phyloP scores from a whole-genome alignment of 2,888 invertebrate genomes.

The Emmelina monodactyla region DNA sequence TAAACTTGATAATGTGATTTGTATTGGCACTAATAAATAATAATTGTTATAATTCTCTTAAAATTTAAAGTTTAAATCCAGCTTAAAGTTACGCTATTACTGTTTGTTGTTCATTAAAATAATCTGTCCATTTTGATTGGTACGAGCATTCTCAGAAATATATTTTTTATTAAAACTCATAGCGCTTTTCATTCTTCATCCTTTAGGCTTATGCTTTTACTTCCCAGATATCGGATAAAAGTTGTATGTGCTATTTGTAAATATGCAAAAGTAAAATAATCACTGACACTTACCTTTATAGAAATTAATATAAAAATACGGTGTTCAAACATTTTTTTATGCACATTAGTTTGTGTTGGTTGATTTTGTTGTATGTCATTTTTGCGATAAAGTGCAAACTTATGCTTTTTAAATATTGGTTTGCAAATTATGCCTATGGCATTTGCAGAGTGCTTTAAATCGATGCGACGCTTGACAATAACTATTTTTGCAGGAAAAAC shows the following conservation, averaged over 20 bases:
- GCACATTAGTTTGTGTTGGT: no score
- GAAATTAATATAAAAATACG: no score
- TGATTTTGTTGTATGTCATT: no score
- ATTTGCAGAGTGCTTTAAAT: no score
- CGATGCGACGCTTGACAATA: no score
- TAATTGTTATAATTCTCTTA: slow-evolving; percentile 32
- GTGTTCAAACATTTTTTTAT: no score
- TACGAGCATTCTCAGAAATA: slow-evolving; percentile 52
- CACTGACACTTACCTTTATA: no score
- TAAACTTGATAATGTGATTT: slow-evolving; percentile 24
- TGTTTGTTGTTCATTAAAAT: slow-evolving; percentile 38
- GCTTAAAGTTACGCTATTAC: slow-evolving; percentile 36
- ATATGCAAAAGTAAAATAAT: no score
- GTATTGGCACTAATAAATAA: slow-evolving; percentile 31
- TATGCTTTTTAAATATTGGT: no score
- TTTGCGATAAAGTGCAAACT: no score
- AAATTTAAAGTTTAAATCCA: slow-evolving; percentile 46
- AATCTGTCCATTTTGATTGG: slow-evolving; percentile 56
- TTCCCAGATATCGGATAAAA: slow-evolving; percentile 14
- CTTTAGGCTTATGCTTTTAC: slow-evolving; percentile 21
- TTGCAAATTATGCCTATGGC: no score
- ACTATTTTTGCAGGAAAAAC: slow-evolving; percentile 76
- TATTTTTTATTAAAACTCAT: slow-evolving; percentile 55
- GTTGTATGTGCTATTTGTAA: no score
- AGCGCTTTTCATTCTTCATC: slow-evolving; percentile 57